Conservation (phyloP, 2,888 invertebrate species). For the Allygus modestus region DNA sequence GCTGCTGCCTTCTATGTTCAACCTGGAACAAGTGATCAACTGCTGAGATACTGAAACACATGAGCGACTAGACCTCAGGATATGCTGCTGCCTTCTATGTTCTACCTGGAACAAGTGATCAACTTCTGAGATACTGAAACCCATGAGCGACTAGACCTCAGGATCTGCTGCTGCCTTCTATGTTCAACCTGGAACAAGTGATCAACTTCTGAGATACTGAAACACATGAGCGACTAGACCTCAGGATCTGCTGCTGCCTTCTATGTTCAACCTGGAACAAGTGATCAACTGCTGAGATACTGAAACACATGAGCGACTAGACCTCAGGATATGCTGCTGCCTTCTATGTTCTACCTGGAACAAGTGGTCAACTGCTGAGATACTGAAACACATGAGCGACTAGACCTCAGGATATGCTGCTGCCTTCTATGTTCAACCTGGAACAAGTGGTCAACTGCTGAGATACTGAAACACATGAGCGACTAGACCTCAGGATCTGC, state of each 20-base stretch:
- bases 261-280: conserved; percentile 73
- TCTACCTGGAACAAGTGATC: conserved; percentile 71
- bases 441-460: conserved; percentile 29
- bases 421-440: conserved; percentile 74
- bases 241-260: conserved; percentile 73
- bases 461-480: not conserved
- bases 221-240: conserved; percentile 66
- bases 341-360: conserved; percentile 73
- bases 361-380: conserved; percentile 8
- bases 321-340: conserved; percentile 73
- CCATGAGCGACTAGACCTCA: conserved; percentile 69
- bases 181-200: conserved; percentile 72
- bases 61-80: conserved; percentile 71
- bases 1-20: conserved; percentile 73
- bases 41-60: not conserved
- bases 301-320: conserved; percentile 45
- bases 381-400: not conserved
- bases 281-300: conserved; percentile 7
- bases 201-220: not conserved
- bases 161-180: conserved; percentile 73
- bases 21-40: conserved; percentile 70
- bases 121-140: not conserved
- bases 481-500: conserved; percentile 72
- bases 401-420: conserved; percentile 73
- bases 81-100: conserved; percentile 73